Conservation (phyloP, 2,797 vertebrate genomes). For the Clarias fuscus region DNA sequence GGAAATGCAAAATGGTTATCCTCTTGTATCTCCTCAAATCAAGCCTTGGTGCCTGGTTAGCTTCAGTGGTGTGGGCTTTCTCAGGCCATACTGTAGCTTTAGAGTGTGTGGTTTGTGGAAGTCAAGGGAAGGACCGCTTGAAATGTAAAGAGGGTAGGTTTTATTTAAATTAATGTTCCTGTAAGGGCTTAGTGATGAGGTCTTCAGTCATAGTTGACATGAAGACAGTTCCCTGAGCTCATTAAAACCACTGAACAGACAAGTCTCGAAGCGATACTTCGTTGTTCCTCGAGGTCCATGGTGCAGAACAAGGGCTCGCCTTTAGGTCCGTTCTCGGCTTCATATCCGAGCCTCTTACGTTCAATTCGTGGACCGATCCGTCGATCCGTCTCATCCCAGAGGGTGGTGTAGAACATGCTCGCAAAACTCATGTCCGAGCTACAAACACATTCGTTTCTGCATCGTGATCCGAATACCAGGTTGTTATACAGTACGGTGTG, state of each 20-base stretch:
- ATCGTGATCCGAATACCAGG: background rate
- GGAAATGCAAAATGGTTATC: background rate
- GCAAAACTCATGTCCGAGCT: background rate
- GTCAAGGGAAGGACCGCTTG: background rate
- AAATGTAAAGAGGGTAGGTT: background rate
- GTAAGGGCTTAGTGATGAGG: background rate
- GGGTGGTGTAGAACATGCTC: background rate
- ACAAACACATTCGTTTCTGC: too few species aligned
- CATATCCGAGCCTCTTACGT: background rate
- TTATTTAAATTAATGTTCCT: background rate
- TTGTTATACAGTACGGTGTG: background rate
- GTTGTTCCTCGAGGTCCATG: background rate
- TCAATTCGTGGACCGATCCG: too few species aligned
- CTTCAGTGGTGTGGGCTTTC: background rate
- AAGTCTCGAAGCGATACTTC: background rate
- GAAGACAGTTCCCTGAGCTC: background rate
- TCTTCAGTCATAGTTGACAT: background rate
- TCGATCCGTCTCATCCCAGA: background rate
- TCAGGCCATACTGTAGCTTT: too few species aligned
- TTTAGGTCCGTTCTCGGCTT: background rate
- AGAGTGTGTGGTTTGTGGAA: background rate
- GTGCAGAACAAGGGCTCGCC: background rate
- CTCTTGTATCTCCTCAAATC: background rate
- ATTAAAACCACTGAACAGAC: background rate
- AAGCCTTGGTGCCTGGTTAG: background rate